A percentile compares a stretch with the other conserved stretches of the same genome.
phyloP scores from a whole-genome alignment of 1,140 invertebrate species.

The Aricia agestis region DNA sequence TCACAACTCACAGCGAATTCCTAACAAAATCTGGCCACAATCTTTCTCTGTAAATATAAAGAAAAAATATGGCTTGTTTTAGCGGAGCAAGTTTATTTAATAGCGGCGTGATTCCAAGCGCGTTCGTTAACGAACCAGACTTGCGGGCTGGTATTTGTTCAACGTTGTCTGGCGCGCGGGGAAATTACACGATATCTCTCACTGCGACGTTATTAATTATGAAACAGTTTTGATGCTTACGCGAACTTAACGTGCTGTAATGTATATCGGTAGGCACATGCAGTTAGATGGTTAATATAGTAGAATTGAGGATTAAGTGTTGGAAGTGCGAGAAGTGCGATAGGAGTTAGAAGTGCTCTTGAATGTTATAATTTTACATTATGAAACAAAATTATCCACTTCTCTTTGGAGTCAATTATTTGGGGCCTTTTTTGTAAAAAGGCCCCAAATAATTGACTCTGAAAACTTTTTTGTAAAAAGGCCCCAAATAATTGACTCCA shows the following conservation, averaged over 20 bases:
- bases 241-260: conserved; percentile 7
- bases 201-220: conserved; percentile 18
- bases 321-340: no score
- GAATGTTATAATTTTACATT: no score
- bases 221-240: conserved; percentile 13
- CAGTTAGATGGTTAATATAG: no score
- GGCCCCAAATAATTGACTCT: no score
- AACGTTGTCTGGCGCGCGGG: conserved; percentile 20
- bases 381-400: no score
- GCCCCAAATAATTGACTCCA: no score
- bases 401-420: no score
- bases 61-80: conserved; percentile 20
- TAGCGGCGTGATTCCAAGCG: conserved; percentile 27
- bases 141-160: conserved; percentile 24
- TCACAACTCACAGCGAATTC: background rate
- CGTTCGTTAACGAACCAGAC: conserved; percentile 24
- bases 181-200: conserved; percentile 24
- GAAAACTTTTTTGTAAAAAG: no score
- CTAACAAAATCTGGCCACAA: conserved; percentile 18
- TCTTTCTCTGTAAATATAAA: conserved; percentile 19
- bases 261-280: background rate
- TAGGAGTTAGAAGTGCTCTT: no score
- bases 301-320: no score
- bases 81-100: conserved; percentile 24
- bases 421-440: no score